phyloP scores from a whole-genome alignment of 2,888 invertebrate species.

The Polyommatus iphigenia region DNA sequence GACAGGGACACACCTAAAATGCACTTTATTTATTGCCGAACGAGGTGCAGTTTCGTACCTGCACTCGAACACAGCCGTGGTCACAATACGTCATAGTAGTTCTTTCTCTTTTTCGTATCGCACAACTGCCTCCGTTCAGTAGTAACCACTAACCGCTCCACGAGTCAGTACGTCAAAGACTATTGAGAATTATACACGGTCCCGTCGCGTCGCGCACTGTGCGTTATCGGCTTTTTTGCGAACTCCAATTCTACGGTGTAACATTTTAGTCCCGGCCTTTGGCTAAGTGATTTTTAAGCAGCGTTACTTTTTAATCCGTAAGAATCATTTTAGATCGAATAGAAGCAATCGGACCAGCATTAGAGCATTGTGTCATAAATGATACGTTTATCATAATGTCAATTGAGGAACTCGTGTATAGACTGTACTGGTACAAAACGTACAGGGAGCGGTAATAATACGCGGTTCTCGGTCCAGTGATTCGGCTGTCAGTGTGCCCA shows the following conservation, averaged over 20 bases:
- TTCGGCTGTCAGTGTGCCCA: constrained; percentile 59
- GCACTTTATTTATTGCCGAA: constrained; percentile 49
- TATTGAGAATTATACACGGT: constrained; percentile 61
- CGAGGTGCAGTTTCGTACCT: constrained; percentile 49
- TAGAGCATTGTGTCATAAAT: constrained; percentile 41
- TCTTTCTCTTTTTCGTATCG: constrained; percentile 75
- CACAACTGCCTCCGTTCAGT: constrained; percentile 68
- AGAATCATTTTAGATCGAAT: constrained; percentile 1
- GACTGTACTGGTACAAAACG: constrained; percentile 55
- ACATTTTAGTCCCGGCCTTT: not conserved
- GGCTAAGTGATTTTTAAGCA: constrained; percentile 3
- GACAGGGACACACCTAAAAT: constrained; percentile 45
- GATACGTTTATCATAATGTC: constrained; percentile 58
- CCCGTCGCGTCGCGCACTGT: constrained; percentile 51
- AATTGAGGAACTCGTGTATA: constrained; percentile 54
- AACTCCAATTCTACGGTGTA: not conserved
- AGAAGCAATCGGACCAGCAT: not conserved
- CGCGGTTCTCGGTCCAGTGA: constrained; percentile 70
- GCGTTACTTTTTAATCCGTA: not conserved
- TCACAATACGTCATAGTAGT: constrained; percentile 59
- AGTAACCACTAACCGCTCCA: constrained; percentile 33
- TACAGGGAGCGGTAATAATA: constrained; percentile 65
- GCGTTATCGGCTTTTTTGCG: constrained; percentile 50
- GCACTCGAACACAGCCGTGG: constrained; percentile 47
- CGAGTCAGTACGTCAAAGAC: constrained; percentile 69